phyloP scores from a whole-genome alignment of 2,797 vertebrate species.

The Sylvia borin region DNA sequence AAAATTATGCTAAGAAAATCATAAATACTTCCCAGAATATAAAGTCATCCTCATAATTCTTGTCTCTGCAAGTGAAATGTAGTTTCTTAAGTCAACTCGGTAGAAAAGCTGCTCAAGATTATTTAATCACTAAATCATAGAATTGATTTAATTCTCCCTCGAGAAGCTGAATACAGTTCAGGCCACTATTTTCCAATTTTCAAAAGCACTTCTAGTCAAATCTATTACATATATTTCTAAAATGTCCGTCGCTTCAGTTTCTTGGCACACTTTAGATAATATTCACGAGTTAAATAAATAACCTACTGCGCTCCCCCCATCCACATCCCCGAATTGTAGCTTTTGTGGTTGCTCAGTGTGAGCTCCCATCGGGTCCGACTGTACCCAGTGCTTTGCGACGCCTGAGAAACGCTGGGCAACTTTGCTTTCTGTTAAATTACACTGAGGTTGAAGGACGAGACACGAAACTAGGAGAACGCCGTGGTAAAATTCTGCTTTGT shows the following conservation, averaged over 20 bases:
- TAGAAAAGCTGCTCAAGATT: not conserved
- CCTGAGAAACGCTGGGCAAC: not conserved
- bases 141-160: not conserved
- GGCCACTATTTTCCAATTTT: not conserved
- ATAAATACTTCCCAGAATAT: not conserved
- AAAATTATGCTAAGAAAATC: not conserved
- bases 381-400: rapidly evolving
- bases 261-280: not conserved
- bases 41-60: not conserved
- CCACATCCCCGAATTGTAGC: not conserved
- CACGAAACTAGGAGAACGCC: not conserved
- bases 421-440: not conserved
- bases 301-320: rapidly evolving
- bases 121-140: not conserved
- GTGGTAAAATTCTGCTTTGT: not conserved
- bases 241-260: not conserved
- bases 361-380: not conserved
- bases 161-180: not conserved
- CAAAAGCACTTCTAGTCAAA: not conserved
- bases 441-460: not conserved
- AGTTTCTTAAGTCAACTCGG: not conserved
- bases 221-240: not conserved
- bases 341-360: not conserved
- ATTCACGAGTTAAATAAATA: not conserved
- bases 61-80: not conserved